A percentile compares a stretch with the other conserved stretches of the same genome.
phyloP scores from a whole-genome alignment of 2,888 invertebrate species.

The Pristionchus fissidentatus region DNA sequence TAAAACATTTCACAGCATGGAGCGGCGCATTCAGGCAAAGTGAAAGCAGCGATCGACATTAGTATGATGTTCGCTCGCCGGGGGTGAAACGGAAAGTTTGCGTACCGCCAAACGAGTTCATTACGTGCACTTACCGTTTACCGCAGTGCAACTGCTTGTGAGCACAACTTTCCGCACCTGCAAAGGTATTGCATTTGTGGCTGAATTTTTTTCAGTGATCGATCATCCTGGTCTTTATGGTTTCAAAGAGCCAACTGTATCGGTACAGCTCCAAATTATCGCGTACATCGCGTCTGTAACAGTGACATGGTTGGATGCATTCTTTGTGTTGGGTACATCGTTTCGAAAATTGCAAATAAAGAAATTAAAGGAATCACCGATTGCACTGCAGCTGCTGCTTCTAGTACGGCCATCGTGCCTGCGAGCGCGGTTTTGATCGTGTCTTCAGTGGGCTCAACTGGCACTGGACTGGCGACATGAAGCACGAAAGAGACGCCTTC shows the following conservation, averaged over 20 bases:
- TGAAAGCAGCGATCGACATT: too few relatives aligned
- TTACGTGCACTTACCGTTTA: conserved; percentile 71
- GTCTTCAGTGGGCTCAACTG: conserved; percentile 64
- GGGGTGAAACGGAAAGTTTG: background rate
- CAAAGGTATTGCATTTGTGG: background rate
- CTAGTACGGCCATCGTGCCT: conserved; percentile 78
- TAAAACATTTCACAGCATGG: background rate
- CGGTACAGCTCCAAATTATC: too few relatives aligned
- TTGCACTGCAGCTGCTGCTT: conserved; percentile 77
- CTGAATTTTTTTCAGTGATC: too few relatives aligned
- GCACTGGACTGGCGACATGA: conserved; percentile 65
- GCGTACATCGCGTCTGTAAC: too few relatives aligned
- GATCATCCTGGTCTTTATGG: too few relatives aligned
- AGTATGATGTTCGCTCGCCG: background rate
- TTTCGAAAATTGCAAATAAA: too few relatives aligned
- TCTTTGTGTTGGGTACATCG: too few relatives aligned
- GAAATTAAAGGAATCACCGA: conserved; percentile 18
- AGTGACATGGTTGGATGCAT: too few relatives aligned
- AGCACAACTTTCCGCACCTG: conserved; percentile 41
- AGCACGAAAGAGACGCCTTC: conserved; percentile 60
- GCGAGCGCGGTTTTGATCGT: conserved; percentile 77
- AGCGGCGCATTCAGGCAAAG: background rate
- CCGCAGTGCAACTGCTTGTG: conserved; percentile 44
- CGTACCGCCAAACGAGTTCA: background rate
- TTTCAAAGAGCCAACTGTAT: too few relatives aligned